Conservation (phyloP, 2,888 invertebrate genomes). For the Eupithecia dodoneata region DNA sequence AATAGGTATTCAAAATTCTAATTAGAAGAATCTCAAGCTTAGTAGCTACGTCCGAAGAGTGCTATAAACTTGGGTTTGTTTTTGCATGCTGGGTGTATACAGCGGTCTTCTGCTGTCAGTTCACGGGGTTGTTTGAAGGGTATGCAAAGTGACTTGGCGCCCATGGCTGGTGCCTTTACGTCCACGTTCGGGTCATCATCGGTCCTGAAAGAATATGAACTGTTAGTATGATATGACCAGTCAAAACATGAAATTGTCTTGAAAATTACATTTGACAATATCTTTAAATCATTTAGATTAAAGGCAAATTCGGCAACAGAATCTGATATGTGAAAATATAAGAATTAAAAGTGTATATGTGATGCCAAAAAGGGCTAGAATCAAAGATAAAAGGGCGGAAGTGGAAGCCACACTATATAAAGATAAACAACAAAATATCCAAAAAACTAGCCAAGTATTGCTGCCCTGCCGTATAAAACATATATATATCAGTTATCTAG, state of each 20-base stretch:
- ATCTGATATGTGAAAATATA: too few species aligned
- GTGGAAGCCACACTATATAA: neutral
- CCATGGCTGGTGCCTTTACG: slow-evolving; percentile 96
- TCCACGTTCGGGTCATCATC: slow-evolving; percentile 85
- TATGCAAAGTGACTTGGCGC: slow-evolving; percentile 99
- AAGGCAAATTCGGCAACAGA: too few species aligned
- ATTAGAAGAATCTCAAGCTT: slow-evolving; percentile 37
- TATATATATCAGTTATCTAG: too few species aligned
- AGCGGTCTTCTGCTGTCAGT: slow-evolving; percentile 86
- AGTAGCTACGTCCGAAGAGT: slow-evolving; percentile 98
- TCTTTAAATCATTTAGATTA: too few species aligned
- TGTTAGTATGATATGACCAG: neutral
- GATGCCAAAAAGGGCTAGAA: too few species aligned
- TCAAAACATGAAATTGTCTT: neutral
- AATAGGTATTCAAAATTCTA: slow-evolving; percentile 9
- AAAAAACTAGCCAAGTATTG: neutral
- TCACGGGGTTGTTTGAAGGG: slow-evolving; percentile 94
- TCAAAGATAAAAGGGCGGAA: neutral
- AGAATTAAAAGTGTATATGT: too few species aligned
- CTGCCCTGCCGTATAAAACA: too few species aligned
- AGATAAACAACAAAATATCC: neutral
- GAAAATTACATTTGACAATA: neutral
- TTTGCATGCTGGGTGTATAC: slow-evolving; percentile 94
- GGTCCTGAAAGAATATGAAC: slow-evolving; percentile 76
- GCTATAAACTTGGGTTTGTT: slow-evolving; percentile 93